Evolutionary conservation across 1,140 invertebrate species (phyloP), one percentile per base, ranked within the genome.

Genomic region (Drosophila azteca): DNA sequence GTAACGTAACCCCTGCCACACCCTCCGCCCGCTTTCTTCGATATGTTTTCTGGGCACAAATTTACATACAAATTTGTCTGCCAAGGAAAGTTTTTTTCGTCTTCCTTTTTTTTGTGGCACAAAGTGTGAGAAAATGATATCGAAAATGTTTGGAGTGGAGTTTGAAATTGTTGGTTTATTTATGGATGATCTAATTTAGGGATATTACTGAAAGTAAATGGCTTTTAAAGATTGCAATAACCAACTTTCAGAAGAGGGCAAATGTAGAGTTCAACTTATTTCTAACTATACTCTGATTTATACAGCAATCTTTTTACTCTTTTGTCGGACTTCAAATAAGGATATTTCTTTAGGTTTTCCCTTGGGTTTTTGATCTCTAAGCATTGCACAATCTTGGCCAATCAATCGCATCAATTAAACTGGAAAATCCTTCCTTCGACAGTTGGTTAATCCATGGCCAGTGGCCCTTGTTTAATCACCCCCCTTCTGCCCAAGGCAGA

Each of bases 51-150:
- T 44, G 41, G 22, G 29, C 51, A 43, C 48, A 82, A 87, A 87
- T 87, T 87, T 88, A 87, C 82, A 87, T 88, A 88, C 75, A 87
- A 87, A 87, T 87, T 87, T 88, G 82, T 87, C 82, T 87, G 74
- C 62, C 51, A 43, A 17, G 45, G 13, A 74, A 55, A 67, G 61
- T 58, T 43, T 54, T 66, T 73, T n/a, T 31, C 2, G 0, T 31
- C 29, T 29, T 0, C 7, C 3, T 1, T 11, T 39, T 39, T 39
- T 39, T 39, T 39, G 29, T 58, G 57, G 55, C 26, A 43, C 65
- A 64, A 71, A 74, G 60, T 81, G 82, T 64, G 69, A 46, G 49
- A 74, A 75, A 84, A 50, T 48, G 50, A 57, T 70, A 13, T 31
- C 20, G 29, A 39, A 51, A 72, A 43, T 29, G 63, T 44, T 44